Base-by-base conservation (phyloP, 2,888 invertebrate species). In the Dyspetes luteomarginatus region DNA sequence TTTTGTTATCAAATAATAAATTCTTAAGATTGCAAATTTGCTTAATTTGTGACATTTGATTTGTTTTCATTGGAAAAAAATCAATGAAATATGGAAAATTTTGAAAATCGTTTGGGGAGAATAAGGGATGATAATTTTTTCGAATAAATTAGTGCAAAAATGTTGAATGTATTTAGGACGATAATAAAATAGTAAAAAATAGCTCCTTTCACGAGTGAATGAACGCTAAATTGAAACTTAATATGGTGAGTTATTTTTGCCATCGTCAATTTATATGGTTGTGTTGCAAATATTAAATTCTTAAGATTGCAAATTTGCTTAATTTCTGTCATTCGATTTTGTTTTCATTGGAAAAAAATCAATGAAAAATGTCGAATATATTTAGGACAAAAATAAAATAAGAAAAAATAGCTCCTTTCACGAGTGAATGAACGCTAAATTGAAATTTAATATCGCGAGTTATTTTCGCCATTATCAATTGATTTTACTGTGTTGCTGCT, bases 181-280 rank as follows among this genome's bases (percentile, higher is more conserved):
- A 36, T 12, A 3, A 50, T 50, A 19, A 17, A 19, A 17, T 19
- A 19, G 19, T 9, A 36, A 36, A 36, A 7, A 7, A 9, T 36
- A 4, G 12, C 12, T 36, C 36, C 9, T 36, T 36, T 36, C 9
- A 0, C 36, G 36, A 2, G 12, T 36, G 9, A 12, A 36, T 12
- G 36, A 36, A 36, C 9, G 36, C 12, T 9, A 22, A 24, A n/a
- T 4, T 4, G n/a, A 3, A n/a, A 28, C n/a, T 26, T 4, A 1
- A 24, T 26, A 26, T 26, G n/a, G 4, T 12, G 17, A 19, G 19
- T 7, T 17, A 19, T 50, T 64, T 36, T 36, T 12, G 1, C 22
- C 15, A 12, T 19, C 41, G 17, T 15, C 28, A 67, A 67, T 52
- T 67, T 50, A 67, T 52, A 52, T 41, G 36, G 67, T 36, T 36